These are phyloP conservation scores for Spodoptera picta DNA, from an alignment of 2,888 invertebrate species.

Conservation along the genomic window DNA sequence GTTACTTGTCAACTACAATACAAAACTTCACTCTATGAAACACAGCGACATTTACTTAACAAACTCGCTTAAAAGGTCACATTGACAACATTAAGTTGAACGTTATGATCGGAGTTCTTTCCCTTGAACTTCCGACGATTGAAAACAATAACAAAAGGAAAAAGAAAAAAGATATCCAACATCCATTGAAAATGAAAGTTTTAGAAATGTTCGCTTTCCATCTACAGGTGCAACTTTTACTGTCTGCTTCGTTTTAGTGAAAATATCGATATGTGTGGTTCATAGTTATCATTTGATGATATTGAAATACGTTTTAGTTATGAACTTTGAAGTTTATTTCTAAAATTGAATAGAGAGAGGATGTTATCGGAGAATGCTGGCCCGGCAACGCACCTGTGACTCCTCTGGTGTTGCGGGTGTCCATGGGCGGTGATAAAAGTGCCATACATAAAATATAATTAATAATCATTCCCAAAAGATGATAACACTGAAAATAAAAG, in stretches of 20 bases:
- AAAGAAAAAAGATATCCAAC: slow-evolving; percentile 85
- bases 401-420: no score
- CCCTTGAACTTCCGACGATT: slow-evolving; percentile 77
- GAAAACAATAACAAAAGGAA: slow-evolving; percentile 86
- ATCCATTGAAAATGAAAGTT: slow-evolving; percentile 85
- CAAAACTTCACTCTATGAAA: slow-evolving; percentile 36
- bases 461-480: no score
- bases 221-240: slow-evolving; percentile 72
- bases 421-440: no score
- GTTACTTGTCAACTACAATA: slow-evolving; percentile 7
- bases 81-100: slow-evolving; percentile 48
- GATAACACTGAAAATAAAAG: no score
- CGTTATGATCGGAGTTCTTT: slow-evolving; percentile 46
- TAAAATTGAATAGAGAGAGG: no score
- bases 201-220: slow-evolving; percentile 55
- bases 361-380: no score
- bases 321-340: no score
- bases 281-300: no score
- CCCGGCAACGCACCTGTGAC: no score
- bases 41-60: slow-evolving; percentile 31
- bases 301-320: no score
- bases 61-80: slow-evolving; percentile 43
- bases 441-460: no score
- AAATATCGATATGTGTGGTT: no score
- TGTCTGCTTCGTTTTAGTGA: slow-evolving; percentile 40